Evolutionary conservation across 2,888 invertebrate genomes (phyloP), one percentile per base, ranked within the genome.

Genomic region (Lepidochitona cinerea): DNA sequence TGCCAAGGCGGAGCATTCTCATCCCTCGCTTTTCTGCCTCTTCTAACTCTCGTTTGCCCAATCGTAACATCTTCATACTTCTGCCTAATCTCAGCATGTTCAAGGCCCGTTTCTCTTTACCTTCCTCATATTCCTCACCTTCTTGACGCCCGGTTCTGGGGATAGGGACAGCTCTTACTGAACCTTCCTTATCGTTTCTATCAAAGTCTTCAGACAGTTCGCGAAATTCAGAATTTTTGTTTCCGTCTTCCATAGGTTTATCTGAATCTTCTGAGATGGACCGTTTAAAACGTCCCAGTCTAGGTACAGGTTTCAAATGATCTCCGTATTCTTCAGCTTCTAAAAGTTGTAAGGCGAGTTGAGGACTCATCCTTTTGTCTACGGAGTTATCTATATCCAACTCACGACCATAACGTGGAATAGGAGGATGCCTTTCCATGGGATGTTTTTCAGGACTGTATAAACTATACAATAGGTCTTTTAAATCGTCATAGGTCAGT

Each of bases 1-100:
- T 65, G 7, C 65, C 65, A 7, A 65, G 33, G 18, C 65, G 32
- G 7, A 65, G 65, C 65, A 65, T 65, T 14, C 65, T 65, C 65
- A 65, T 65, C 14, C 65, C 18, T 35, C 65, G 32, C 33, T 65
- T 65, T 6, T 23, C 65, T 6, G 33, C 7, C 14, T 65, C 65
- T 9, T 12, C 65, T 6, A 26, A 7, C 12, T 54, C 54, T 23
- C 65, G 7, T 33, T 65, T 65, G 65, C 65, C 65, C 33, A 65
- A 23, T 33, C 65, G 7, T 23, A 65, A 23, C 65, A 65, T 65
- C 9, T 35, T 65, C 65, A 65, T 65, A 33, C 65, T 35, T 7
- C 65, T 7, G 36, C 65, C 65, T 5, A 65, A 33, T 33, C 65
- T 7, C 7, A 65, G 65, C 65, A 65, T 65, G 9, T 7, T 33